These are phyloP conservation scores for Neoaliturus tenellus DNA, from an alignment of 2,888 invertebrate species.

Conservation along the genomic window DNA sequence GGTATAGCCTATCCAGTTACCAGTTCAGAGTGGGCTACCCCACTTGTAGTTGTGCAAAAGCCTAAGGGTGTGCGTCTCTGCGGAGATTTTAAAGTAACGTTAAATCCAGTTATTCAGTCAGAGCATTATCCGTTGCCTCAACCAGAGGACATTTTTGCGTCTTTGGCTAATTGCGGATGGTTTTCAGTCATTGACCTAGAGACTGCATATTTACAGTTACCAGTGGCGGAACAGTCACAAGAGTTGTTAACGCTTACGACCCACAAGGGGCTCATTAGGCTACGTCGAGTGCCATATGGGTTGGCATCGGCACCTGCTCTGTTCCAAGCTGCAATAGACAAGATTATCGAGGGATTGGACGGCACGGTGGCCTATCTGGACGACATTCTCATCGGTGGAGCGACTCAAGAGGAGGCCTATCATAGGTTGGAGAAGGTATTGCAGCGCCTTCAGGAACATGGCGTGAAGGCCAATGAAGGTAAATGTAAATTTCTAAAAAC, in stretches of 20 bases:
- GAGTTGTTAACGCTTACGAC: conserved; percentile 68
- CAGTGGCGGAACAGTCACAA: conserved; percentile 63
- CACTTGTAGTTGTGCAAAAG: no score
- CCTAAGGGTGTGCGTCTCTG: no score
- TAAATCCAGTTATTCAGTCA: conserved; percentile 65
- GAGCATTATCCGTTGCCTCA: conserved; percentile 68
- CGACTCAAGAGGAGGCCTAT: neutral
- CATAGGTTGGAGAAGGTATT: conserved; percentile 61
- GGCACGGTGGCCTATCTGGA: conserved; percentile 64
- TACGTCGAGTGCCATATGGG: conserved; percentile 62
- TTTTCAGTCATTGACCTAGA: conserved; percentile 64
- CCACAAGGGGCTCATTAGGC: conserved; percentile 62
- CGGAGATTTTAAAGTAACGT: no score
- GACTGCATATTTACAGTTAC: conserved; percentile 68
- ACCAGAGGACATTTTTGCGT: conserved; percentile 68
- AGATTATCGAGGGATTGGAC: conserved; percentile 56
- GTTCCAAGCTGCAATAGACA: conserved; percentile 62
- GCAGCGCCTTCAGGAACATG: conserved; percentile 61
- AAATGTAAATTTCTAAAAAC: conserved; percentile 65
- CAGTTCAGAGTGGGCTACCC: conserved; percentile 65
- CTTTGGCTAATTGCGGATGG: conserved; percentile 60
- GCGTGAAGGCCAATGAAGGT: conserved; percentile 64
- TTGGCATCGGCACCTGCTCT: conserved; percentile 63
- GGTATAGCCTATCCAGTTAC: conserved; percentile 42
- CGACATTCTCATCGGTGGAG: conserved; percentile 64